These are phyloP conservation scores for Clepsis dumicolana DNA, from an alignment of 2,888 invertebrate species.

Conservation along the genomic window DNA sequence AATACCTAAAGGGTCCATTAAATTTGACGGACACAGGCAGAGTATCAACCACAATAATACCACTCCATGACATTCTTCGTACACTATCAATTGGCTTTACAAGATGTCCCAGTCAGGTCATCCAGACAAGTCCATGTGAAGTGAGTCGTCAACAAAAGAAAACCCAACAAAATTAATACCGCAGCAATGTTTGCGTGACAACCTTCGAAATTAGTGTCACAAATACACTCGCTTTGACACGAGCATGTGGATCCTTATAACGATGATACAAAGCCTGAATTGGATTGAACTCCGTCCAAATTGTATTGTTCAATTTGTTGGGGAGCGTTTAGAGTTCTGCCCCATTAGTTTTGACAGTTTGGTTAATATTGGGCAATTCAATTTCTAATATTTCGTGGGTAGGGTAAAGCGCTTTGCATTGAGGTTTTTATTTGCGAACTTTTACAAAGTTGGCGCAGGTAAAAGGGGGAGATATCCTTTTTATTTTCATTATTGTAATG, in stretches of 20 bases:
- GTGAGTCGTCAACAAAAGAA: slow-evolving; percentile 16
- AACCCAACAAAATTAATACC: slow-evolving; percentile 18
- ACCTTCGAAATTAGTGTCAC: slow-evolving; percentile 23
- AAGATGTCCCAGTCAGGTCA: slow-evolving; percentile 5
- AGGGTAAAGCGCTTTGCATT: slow-evolving; percentile 7
- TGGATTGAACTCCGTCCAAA: slow-evolving; percentile 22
- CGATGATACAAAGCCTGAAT: slow-evolving; percentile 18
- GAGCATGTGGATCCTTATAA: slow-evolving; percentile 7
- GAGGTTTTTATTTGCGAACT: slow-evolving; percentile 21
- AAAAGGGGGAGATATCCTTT: neutral
- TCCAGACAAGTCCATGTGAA: neutral
- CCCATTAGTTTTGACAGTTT: slow-evolving; percentile 35
- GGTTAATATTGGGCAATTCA: slow-evolving; percentile 34
- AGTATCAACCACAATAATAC: no score
- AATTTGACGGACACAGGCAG: no score
- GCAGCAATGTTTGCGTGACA: slow-evolving; percentile 14
- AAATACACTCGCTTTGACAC: slow-evolving; percentile 1
- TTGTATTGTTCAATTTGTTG: slow-evolving; percentile 31
- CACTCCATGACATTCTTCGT: neutral
- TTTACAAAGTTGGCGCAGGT: neutral
- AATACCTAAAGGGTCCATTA: no score
- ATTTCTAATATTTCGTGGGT: slow-evolving; percentile 31
- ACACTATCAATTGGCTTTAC: neutral
- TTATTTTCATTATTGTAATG: neutral
- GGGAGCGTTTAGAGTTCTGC: slow-evolving; percentile 23